Conservation (phyloP, 2,797 vertebrate genomes). For the Etheostoma perlongum region DNA sequence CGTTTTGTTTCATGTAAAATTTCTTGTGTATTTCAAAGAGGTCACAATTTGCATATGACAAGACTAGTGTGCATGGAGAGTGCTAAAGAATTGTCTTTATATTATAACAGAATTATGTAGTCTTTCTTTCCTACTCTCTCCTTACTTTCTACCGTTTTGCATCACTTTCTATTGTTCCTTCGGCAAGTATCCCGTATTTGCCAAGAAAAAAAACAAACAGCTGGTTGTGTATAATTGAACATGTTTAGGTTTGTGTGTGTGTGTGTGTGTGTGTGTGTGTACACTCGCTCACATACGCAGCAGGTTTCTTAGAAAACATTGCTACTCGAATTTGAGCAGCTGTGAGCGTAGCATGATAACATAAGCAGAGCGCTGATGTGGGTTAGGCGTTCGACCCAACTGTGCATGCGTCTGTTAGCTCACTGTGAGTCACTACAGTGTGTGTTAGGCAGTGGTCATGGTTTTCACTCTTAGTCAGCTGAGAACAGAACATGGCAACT, state of each 20-base stretch:
- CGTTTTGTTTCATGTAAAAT: conserved; percentile 1
- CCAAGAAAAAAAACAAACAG: conserved; percentile 26
- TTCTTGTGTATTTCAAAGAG: not conserved
- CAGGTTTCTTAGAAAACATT: conserved; percentile 52
- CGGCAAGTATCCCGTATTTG: not conserved
- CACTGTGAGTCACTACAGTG: conserved; percentile 54
- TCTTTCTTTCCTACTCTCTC: not conserved
- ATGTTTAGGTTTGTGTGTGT: conserved; percentile 1
- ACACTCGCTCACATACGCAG: conserved; percentile 23
- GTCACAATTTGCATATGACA: not conserved
- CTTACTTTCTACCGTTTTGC: not conserved
- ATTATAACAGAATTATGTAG: not conserved
- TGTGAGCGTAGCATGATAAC: conserved; percentile 53
- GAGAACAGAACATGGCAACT: conserved; percentile 42
- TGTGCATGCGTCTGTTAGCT: conserved; percentile 41
- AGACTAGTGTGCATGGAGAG: too few relatives aligned
- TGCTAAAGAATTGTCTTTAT: not conserved
- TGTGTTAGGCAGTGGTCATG: conserved; percentile 47
- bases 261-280: not conserved
- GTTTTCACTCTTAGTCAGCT: conserved; percentile 50
- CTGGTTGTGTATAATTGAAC: conserved; percentile 1
- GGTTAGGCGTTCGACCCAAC: conserved; percentile 44
- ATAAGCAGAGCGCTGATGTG: conserved; percentile 53
- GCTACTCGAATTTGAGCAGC: conserved; percentile 56
- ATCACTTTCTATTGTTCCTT: not conserved